A percentile compares a stretch with the other conserved stretches of the same genome.
Conservation (phyloP, 2,113 vertebrate species). For the Copsychus sechellarum region DNA sequence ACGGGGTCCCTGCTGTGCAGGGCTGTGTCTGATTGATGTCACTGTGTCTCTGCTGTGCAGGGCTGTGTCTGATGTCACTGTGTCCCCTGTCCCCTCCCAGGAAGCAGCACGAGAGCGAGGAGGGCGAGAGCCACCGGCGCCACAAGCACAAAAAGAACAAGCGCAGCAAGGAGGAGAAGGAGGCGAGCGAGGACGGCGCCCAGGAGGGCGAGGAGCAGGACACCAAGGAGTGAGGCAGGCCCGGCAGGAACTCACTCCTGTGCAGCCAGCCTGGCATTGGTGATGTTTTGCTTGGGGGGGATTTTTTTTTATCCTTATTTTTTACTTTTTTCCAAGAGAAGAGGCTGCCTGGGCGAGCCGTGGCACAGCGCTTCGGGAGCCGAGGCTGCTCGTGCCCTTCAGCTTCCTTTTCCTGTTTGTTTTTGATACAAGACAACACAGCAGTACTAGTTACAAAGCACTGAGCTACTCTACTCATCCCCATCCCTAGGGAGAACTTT, state of each 20-base stretch:
- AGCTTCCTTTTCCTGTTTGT: background rate
- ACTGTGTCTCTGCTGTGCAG: too few species aligned
- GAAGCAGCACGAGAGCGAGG: constrained; percentile 76
- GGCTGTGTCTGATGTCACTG: background rate
- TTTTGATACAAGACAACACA: constrained; percentile 28
- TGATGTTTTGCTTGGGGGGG: background rate
- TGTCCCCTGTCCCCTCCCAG: background rate
- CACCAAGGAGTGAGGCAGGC: constrained; percentile 60
- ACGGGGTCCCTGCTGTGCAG: fast-evolving
- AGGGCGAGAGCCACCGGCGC: constrained; percentile 74
- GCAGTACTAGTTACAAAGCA: constrained; percentile 33
- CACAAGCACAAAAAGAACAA: constrained; percentile 83
- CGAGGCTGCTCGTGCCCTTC: background rate
- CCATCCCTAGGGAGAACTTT: constrained; percentile 23
- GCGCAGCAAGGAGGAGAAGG: constrained; percentile 76
- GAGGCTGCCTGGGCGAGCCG: background rate
- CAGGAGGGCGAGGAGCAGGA: constrained; percentile 68
- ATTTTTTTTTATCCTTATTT: background rate
- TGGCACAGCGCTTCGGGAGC: background rate
- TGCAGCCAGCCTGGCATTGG: background rate
- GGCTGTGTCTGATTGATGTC: background rate
- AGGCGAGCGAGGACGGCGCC: constrained; percentile 40
- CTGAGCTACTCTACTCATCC: constrained; percentile 30
- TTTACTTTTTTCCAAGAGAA: background rate
- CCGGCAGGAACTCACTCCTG: background rate